Conservation (phyloP, 2,797 vertebrate genomes). For the Megaceryle alcyon region DNA sequence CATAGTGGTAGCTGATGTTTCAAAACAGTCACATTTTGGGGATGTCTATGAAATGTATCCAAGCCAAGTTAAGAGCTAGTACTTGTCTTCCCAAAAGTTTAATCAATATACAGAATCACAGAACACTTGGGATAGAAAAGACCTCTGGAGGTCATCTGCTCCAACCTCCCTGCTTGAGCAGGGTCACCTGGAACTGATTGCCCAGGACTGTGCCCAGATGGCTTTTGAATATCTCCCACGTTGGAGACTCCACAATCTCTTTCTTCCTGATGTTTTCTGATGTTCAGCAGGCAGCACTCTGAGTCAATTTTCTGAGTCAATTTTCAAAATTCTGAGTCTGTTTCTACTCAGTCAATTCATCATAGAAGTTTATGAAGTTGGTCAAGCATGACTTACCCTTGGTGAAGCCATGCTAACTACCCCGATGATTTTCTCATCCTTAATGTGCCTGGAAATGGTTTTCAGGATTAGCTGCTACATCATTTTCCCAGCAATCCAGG, state of each 20-base stretch:
- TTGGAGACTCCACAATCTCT: neutral
- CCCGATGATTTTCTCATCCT: neutral
- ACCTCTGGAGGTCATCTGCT: neutral
- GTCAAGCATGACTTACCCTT: neutral
- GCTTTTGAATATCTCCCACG: neutral
- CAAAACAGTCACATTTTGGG: neutral
- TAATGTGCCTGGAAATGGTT: neutral
- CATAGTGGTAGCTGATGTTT: neutral
- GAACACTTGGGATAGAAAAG: neutral
- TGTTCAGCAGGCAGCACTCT: neutral
- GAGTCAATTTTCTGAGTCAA: no score
- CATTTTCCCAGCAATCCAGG: accelerated
- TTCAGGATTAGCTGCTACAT: neutral
- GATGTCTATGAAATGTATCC: neutral
- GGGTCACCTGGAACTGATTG: neutral
- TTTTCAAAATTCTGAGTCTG: no score
- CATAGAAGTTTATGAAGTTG: neutral
- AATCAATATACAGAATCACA: neutral
- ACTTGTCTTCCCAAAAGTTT: neutral
- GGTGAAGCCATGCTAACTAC: neutral
- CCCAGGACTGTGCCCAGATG: accelerated
- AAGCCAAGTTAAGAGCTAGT: neutral
- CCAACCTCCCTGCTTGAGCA: neutral
- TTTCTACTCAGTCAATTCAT: neutral
- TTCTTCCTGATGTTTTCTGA: neutral